phyloP scores from a whole-genome alignment of 2,113 vertebrate species.

The Otus sunia region DNA sequence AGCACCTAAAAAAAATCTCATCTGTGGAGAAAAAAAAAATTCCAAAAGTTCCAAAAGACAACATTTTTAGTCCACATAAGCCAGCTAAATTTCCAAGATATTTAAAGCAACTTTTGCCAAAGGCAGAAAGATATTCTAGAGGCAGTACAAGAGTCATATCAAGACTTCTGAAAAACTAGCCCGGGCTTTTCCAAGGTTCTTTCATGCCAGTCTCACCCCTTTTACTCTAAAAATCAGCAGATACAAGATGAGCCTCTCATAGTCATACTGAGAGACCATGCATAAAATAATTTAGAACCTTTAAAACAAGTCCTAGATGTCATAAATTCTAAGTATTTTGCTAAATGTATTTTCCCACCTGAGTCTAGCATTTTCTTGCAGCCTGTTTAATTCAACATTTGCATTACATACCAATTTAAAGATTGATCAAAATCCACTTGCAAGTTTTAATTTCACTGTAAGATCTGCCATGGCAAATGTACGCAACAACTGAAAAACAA shows the following conservation, averaged over 20 bases:
- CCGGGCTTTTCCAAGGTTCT: neutral
- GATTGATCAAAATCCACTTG: neutral
- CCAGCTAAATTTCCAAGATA: neutral
- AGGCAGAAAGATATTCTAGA: neutral
- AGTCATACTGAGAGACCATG: neutral
- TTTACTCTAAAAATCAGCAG: neutral
- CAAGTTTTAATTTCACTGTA: neutral
- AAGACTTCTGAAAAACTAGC: neutral
- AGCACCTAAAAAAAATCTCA: neutral
- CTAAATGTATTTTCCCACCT: neutral
- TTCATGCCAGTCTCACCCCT: neutral
- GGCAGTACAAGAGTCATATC: neutral
- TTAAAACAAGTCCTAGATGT: neutral
- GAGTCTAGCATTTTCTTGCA: neutral
- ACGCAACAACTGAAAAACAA: neutral
- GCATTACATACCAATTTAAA: neutral
- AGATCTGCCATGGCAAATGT: neutral
- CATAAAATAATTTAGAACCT: neutral
- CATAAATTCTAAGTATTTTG: neutral
- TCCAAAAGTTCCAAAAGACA: neutral
- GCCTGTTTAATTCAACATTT: neutral
- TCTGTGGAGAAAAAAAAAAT: neutral
- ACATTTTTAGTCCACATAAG: neutral
- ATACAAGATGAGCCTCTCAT: neutral
- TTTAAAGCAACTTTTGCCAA: neutral